Percentiles rank a stretch among this genome's conserved stretches.
Conservation (phyloP, 1,140 invertebrate genomes). For the Gyrodactylus salaris region DNA sequence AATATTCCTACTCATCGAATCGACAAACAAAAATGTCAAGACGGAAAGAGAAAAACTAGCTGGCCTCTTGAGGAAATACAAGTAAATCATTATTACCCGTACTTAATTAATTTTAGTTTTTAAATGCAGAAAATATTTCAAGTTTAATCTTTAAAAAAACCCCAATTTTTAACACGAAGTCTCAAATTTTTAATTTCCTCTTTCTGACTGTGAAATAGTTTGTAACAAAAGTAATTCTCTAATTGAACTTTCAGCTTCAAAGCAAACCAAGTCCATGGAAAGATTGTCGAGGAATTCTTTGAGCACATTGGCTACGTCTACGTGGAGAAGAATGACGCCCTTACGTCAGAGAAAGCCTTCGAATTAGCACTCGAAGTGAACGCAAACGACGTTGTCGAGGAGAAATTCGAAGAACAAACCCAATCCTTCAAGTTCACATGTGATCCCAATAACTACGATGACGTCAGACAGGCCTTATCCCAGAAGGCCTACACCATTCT, state of each 20-base stretch:
- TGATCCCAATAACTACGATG: not conserved
- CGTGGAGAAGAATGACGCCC: not conserved
- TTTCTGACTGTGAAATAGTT: too few relatives aligned
- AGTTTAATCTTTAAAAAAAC: too few relatives aligned
- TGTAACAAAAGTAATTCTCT: not conserved
- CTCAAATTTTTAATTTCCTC: too few relatives aligned
- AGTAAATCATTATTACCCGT: not conserved
- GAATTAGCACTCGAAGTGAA: not conserved
- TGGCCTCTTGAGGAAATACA: not conserved
- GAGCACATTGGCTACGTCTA: not conserved
- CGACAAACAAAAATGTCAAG: not conserved
- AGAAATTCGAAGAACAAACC: not conserved
- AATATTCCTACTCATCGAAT: not conserved
- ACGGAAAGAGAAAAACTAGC: not conserved
- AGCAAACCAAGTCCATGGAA: not conserved
- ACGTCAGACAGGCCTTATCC: not conserved
- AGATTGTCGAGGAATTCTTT: not conserved
- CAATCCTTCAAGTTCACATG: not conserved
- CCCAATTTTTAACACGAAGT: too few relatives aligned
- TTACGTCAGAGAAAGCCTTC: not conserved
- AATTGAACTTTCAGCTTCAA: not conserved
- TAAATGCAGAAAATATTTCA: too few relatives aligned
- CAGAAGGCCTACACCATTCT: not conserved
- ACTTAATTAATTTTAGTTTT: not conserved
- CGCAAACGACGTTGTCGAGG: not conserved